phyloP scores from a whole-genome alignment of 2,888 invertebrate genomes.

The Amphipoea lucens region DNA sequence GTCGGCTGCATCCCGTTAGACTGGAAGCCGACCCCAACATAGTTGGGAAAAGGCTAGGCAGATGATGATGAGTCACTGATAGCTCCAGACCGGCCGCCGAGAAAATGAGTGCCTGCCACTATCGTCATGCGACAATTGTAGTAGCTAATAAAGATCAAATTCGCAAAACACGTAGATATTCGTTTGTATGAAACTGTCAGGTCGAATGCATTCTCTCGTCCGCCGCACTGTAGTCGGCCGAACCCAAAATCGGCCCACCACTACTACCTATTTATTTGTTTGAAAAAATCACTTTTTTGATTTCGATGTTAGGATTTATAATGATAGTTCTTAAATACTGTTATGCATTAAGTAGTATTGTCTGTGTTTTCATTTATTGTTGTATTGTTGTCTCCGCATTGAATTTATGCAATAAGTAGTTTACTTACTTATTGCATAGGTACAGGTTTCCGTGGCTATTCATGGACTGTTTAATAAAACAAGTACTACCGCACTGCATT shows the following conservation, averaged over 20 bases:
- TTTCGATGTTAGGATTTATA: neutral
- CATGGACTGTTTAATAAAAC: neutral
- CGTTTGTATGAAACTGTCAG: neutral
- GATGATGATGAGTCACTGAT: neutral
- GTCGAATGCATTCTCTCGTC: neutral
- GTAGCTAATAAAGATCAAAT: neutral
- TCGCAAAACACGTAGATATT: neutral
- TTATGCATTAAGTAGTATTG: neutral
- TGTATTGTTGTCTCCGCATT: neutral
- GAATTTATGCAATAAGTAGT: neutral
- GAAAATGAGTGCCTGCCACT: neutral
- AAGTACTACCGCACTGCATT: neutral
- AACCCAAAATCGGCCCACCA: neutral
- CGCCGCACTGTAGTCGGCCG: neutral
- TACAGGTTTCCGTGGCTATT: constrained; percentile 14
- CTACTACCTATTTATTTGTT: neutral
- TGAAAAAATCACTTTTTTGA: neutral
- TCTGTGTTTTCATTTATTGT: neutral
- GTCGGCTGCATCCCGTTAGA: too few species aligned
- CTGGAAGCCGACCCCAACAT: neutral
- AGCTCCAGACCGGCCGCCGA: neutral
- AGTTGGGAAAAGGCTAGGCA: neutral
- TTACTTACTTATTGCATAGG: neutral
- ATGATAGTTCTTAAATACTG: neutral
- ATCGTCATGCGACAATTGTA: neutral